Base-by-base conservation (phyloP, 2,888 invertebrate species). In the Drosophila peninsularis region DNA sequence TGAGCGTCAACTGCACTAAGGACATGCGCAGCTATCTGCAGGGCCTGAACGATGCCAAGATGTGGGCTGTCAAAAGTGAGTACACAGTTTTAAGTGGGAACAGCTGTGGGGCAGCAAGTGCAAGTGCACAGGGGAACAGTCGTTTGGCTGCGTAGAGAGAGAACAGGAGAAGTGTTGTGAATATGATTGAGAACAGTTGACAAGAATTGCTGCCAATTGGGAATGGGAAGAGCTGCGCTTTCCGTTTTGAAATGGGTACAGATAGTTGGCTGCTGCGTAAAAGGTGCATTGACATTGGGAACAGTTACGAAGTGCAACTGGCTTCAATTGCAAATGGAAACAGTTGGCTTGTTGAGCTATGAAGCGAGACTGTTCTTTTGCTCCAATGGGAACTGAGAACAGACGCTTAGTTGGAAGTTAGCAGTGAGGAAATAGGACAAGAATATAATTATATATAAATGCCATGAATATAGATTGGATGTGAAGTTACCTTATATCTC, bases 11-110 rank as follows among this genome's bases (percentile, higher is more conserved):
- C 64, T 92, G 92, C 73, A 83, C 91, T 10, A 80, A 80, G 75
- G 91, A 92, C 76, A 88, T 92, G 88, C 78, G 86, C 41, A 84
- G 84, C 66, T 92, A 92, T 79, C 75, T 93, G 27, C 81, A 80
- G 34, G 93, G 92, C 57, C 83, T 92, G 50, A 83, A 72, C 50
- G 71, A 78, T 13, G 77, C 90, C 41, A 83, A 87, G 54, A 88
- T 92, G 78, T 92, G 92, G 92, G 92, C 92, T 0, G 81, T 92
- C 1, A 92, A 92, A 82, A 92, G 92, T 93, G 78, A 92, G 93
- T 91, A 53, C 37, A 62, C 2, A 1, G 10, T 0, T 0, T 3
- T 0, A 14, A 32, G 6, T 41, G 54, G 41, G 54, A 30, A 41
- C 41, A 54, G 41, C 19, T 39, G 6, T 4, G 27, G 4, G 3